A percentile compares a stretch with the other conserved stretches of the same genome.
Evolutionary conservation across 92 coral and sea anemone species (phyloP).

Genomic region (Epizoanthus stellaris): DNA sequence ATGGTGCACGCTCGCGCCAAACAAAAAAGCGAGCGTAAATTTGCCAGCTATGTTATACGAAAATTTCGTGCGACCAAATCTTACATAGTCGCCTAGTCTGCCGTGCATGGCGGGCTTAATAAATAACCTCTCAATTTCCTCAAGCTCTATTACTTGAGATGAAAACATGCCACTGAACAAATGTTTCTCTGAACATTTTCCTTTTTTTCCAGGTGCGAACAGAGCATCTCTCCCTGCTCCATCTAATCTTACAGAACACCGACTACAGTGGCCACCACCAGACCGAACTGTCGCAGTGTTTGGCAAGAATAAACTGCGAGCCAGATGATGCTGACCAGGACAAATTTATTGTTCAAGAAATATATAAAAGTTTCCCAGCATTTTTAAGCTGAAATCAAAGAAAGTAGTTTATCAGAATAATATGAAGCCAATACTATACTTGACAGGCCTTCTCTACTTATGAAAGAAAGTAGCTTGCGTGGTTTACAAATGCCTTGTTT

Average conservation of each 20-base stretch:
- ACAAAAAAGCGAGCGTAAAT: too few species aligned
- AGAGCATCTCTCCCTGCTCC: slow-evolving; percentile 80
- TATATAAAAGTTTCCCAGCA: slow-evolving; percentile 64
- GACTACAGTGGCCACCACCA: slow-evolving; percentile 83
- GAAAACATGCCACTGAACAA: background rate
- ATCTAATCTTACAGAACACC: slow-evolving; percentile 77
- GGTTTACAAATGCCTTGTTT: too few species aligned
- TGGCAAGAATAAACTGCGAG: slow-evolving; percentile 81
- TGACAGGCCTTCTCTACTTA: too few species aligned
- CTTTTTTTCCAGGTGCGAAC: slow-evolving; percentile 74
- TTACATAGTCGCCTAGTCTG: background rate
- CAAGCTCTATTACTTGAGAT: background rate
- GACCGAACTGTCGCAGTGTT: slow-evolving; percentile 70
- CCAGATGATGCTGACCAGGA: slow-evolving; percentile 81
- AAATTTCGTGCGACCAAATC: too few species aligned
- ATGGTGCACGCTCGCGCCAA: too few species aligned
- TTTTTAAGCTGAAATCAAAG: slow-evolving; percentile 35
- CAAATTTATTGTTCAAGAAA: slow-evolving; percentile 75
- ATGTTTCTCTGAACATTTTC: background rate
- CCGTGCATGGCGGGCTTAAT: background rate
- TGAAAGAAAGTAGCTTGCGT: too few species aligned
- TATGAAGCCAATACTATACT: too few species aligned
- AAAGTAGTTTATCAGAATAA: too few species aligned
- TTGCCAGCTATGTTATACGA: too few species aligned
- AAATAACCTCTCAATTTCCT: background rate